These are phyloP conservation scores for Orchestia grillus DNA, from an alignment of 1,140 invertebrate genomes.

Conservation along the genomic window DNA sequence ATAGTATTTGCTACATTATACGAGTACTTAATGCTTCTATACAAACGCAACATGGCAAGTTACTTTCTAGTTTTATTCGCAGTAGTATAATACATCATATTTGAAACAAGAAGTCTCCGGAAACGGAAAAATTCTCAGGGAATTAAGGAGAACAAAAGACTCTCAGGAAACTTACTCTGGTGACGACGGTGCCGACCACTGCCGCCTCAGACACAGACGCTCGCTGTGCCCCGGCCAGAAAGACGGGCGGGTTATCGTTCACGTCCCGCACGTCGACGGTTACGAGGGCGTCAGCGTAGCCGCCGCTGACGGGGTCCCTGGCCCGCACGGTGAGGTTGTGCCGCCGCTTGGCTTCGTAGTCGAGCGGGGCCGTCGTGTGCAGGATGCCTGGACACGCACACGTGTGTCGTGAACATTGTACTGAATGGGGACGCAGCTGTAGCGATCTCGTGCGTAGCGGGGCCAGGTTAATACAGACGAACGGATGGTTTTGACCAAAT, in stretches of 20 bases:
- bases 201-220: constrained; percentile 61
- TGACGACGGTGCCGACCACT: constrained; percentile 61
- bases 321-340: constrained; percentile 89
- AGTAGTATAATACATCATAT: not conserved
- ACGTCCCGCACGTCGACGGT: constrained; percentile 72
- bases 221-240: constrained; percentile 70
- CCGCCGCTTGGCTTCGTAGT: constrained; percentile 82
- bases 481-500: not conserved
- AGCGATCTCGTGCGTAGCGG: not conserved
- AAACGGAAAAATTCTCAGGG: not conserved
- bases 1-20: not conserved
- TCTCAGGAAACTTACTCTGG: constrained; percentile 52
- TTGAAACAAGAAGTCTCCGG: not conserved
- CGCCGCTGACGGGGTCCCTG: constrained; percentile 82
- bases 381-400: constrained; percentile 3
- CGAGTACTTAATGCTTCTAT: not conserved
- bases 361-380: constrained; percentile 78
- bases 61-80: not conserved
- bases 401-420: not conserved
- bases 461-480: not conserved
- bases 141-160: not conserved
- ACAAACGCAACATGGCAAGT: not conserved
- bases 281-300: constrained; percentile 69
- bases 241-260: constrained; percentile 84
- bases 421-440: not conserved